phyloP scores from a whole-genome alignment of 1,140 invertebrate species.

The Diorhabda carinulata region DNA sequence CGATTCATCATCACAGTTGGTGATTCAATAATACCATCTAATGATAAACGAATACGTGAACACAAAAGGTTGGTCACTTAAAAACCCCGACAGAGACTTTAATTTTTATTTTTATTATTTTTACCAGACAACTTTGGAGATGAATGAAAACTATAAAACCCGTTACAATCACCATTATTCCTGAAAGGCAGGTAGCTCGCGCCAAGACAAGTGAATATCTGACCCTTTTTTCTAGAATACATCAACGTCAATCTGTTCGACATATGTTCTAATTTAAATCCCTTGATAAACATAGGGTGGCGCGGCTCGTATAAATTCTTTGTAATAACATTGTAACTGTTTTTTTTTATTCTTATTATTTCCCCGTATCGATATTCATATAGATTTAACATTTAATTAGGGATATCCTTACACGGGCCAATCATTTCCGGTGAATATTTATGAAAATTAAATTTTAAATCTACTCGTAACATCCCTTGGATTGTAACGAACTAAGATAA shows the following conservation, averaged over 20 bases:
- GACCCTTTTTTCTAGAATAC: conserved; percentile 16
- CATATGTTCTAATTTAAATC: conserved; percentile 29
- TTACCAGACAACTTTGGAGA: conserved; percentile 20
- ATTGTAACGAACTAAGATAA: too few species aligned
- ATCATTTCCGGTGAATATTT: too few species aligned
- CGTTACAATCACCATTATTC: conserved; percentile 26
- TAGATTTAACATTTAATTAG: too few species aligned
- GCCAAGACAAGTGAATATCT: conserved; percentile 23
- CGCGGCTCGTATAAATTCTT: background rate
- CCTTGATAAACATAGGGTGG: conserved; percentile 21
- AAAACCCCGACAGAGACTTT: background rate
- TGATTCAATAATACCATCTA: conserved; percentile 15
- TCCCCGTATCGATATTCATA: too few species aligned
- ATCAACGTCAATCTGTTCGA: conserved; percentile 21
- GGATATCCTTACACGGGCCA: too few species aligned
- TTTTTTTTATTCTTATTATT: background rate
- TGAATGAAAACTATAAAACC: conserved; percentile 29
- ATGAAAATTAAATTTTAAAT: too few species aligned
- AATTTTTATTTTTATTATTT: conserved; percentile 25
- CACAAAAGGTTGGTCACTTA: conserved; percentile 22
- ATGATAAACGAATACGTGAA: conserved; percentile 11
- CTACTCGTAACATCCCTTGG: too few species aligned
- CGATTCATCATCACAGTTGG: conserved; percentile 10
- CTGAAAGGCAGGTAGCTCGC: conserved; percentile 24
- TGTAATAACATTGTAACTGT: conserved; percentile 10